Percentiles rank a stretch among this genome's conserved stretches.
Evolutionary conservation across 1,140 invertebrate genomes (phyloP).

Genomic region (Drosophila hydei): DNA sequence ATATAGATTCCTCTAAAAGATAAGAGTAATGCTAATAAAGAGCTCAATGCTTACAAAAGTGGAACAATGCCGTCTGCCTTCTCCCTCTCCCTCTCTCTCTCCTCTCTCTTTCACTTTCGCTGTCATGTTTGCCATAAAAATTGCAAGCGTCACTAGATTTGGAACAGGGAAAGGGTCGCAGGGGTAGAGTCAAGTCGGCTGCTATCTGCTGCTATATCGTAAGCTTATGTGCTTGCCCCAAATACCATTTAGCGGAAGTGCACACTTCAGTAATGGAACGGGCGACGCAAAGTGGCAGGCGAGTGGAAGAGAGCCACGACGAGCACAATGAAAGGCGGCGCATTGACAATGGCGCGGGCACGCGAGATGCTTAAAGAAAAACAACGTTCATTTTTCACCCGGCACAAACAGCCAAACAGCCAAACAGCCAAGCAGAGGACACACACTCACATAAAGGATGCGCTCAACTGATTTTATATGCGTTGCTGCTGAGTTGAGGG

Average conservation of each 20-base stretch:
- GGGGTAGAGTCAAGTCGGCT: background rate
- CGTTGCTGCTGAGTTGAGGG: too few species aligned
- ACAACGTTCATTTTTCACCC: slow-evolving; percentile 46
- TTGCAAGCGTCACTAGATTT: slow-evolving; percentile 72
- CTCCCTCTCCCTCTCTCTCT: background rate
- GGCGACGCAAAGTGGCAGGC: slow-evolving; percentile 41
- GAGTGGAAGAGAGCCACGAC: slow-evolving; percentile 42
- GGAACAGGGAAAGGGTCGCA: slow-evolving; percentile 21
- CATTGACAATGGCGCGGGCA: slow-evolving; percentile 42
- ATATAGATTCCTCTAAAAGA: background rate
- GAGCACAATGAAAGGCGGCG: slow-evolving; percentile 52
- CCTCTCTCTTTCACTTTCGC: background rate
- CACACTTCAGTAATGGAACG: slow-evolving; percentile 73
- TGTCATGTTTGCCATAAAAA: slow-evolving; percentile 65
- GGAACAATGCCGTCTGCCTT: slow-evolving; percentile 17
- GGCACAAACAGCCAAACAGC: too few species aligned
- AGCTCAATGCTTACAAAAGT: slow-evolving; percentile 24
- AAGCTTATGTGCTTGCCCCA: slow-evolving; percentile 74
- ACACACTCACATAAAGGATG: slow-evolving; percentile 35
- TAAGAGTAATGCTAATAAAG: slow-evolving; percentile 53
- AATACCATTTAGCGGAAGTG: slow-evolving; percentile 77
- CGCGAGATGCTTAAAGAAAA: slow-evolving; percentile 37
- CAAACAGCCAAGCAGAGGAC: slow-evolving; percentile 5
- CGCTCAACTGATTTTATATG: slow-evolving; percentile 43
- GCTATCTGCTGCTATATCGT: slow-evolving; percentile 30